Evolutionary conservation across 2,113 vertebrate species (phyloP).

Genomic region (Cyanoramphus novaezelandiae): DNA sequence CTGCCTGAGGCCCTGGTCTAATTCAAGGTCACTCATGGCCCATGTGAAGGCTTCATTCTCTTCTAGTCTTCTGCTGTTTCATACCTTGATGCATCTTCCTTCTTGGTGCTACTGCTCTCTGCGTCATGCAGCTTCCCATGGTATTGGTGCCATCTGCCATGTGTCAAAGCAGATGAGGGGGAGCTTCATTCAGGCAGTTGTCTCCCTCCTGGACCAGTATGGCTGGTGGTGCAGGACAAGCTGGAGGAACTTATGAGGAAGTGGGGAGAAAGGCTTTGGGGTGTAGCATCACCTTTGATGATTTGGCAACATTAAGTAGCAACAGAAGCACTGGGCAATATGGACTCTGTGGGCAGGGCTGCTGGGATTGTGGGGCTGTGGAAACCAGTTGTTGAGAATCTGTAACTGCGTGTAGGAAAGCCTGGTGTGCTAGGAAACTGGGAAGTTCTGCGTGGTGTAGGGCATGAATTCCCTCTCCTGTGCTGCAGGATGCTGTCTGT

Average conservation of each 20-base stretch:
- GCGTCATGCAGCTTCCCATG: background rate
- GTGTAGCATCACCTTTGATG: background rate
- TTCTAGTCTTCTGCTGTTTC: background rate
- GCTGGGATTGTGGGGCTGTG: background rate
- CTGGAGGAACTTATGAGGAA: background rate
- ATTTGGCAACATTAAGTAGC: background rate
- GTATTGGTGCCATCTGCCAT: background rate
- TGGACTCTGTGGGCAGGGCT: background rate
- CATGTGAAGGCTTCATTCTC: background rate
- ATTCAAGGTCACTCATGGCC: background rate
- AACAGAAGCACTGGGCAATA: background rate
- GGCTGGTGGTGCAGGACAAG: background rate
- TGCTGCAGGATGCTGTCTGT: background rate
- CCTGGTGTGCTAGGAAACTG: background rate
- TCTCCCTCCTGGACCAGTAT: background rate
- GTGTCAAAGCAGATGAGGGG: background rate
- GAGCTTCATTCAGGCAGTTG: background rate
- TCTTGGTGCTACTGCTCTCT: accelerated
- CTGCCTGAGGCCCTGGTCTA: background rate
- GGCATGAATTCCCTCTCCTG: background rate
- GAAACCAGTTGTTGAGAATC: background rate
- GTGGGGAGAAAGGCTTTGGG: background rate
- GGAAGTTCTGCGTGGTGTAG: background rate
- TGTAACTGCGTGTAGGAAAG: background rate
- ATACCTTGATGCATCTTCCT: background rate